These are phyloP conservation scores for Nomada goodeniana DNA, from an alignment of 2,888 invertebrate genomes.

Conservation along the genomic window DNA sequence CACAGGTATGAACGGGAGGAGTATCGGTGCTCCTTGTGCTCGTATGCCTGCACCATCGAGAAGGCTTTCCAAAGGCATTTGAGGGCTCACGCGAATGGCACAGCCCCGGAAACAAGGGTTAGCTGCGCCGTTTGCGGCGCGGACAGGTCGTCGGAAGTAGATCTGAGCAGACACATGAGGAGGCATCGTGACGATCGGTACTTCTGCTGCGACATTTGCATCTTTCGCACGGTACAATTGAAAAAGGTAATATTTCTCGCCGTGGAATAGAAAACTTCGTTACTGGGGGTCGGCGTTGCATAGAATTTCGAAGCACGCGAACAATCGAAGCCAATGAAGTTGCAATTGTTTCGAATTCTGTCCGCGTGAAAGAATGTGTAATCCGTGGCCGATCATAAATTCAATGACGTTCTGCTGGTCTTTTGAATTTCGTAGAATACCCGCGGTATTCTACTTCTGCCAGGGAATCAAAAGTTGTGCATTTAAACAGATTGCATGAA, in stretches of 20 bases:
- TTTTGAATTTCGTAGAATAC: slow-evolving; percentile 34
- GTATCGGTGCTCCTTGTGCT: slow-evolving; percentile 85
- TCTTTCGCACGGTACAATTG: slow-evolving; percentile 86
- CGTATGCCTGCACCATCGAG: slow-evolving; percentile 86
- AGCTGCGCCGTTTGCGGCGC: slow-evolving; percentile 86
- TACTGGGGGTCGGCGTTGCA: neutral
- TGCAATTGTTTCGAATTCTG: slow-evolving; percentile 12
- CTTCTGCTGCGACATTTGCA: slow-evolving; percentile 86
- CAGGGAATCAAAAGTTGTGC: slow-evolving; percentile 28
- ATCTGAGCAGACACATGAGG: slow-evolving; percentile 85
- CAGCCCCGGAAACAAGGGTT: slow-evolving; percentile 82
- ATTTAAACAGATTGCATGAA: slow-evolving; percentile 7
- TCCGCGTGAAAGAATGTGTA: slow-evolving; percentile 9
- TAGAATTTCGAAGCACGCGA: slow-evolving; percentile 14
- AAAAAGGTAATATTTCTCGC: slow-evolving; percentile 84
- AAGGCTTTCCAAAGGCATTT: slow-evolving; percentile 86
- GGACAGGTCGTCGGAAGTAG: slow-evolving; percentile 85
- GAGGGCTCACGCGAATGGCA: slow-evolving; percentile 84
- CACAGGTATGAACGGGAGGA: slow-evolving; percentile 86
- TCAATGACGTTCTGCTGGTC: slow-evolving; percentile 8
- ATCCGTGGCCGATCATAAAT: slow-evolving; percentile 41
- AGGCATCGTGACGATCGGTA: slow-evolving; percentile 85
- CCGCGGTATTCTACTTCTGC: slow-evolving; percentile 8
- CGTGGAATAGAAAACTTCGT: neutral
- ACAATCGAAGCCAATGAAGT: neutral